These are phyloP conservation scores for Leuciscus idus DNA, from an alignment of 2,113 vertebrate genomes.

Conservation along the genomic window DNA sequence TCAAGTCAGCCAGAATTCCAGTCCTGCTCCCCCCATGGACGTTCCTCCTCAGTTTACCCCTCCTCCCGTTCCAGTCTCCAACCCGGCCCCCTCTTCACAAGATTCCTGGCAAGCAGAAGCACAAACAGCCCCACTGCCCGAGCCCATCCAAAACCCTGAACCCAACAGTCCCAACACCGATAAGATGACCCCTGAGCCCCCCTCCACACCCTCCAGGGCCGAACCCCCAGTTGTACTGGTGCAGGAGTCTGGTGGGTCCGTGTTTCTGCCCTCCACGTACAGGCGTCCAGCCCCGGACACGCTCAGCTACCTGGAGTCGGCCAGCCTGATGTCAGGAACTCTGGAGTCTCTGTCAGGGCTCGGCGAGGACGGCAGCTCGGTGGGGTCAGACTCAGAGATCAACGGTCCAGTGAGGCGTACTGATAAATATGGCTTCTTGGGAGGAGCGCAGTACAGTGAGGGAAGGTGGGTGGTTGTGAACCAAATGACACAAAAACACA, in stretches of 20 bases:
- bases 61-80: conserved; percentile 1
- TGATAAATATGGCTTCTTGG: conserved; percentile 92
- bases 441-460: conserved; percentile 84
- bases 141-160: conserved; percentile 55
- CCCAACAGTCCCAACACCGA: conserved; percentile 30
- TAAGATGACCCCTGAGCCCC: conserved; percentile 47
- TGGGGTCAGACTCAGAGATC: conserved; percentile 89
- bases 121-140: conserved; percentile 44
- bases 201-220: conserved; percentile 59
- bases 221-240: conserved; percentile 64
- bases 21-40: conserved; percentile 20
- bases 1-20: conserved; percentile 63
- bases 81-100: background rate
- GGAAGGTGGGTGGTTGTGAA: conserved; percentile 73
- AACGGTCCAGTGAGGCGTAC: conserved; percentile 83
- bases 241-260: conserved; percentile 61
- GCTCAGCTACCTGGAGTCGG: conserved; percentile 87
- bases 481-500: background rate
- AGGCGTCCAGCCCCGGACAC: conserved; percentile 79
- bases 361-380: conserved; percentile 86
- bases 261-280: conserved; percentile 66
- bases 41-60: conserved; percentile 46
- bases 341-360: conserved; percentile 84
- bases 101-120: conserved; percentile 42
- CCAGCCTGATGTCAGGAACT: conserved; percentile 89